Base-by-base conservation (phyloP, 2,888 invertebrate species). In the Helleia helle region DNA sequence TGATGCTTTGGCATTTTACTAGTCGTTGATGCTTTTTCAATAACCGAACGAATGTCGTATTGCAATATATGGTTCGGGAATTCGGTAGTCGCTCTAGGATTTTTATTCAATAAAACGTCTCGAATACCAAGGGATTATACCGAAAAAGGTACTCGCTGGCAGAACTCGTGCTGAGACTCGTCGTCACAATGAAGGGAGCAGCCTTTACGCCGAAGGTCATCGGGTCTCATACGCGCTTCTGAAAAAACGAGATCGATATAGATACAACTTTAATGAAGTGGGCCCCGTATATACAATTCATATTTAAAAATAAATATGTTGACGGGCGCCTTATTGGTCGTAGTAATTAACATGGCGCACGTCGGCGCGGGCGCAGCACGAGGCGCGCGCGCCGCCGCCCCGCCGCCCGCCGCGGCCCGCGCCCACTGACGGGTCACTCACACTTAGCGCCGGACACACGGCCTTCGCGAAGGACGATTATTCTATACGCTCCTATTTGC, bases 291-390 rank as follows among this genome's bases (percentile, higher is more conserved):
- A 29, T 61, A 58, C 59, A 59, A 71, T 71, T 68, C 65, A 67
- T 71, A 68, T 65, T 63, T 62, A 71, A 49, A 71, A 72, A 67
- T 62, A 69, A 71, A 65, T 65, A 73, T 68, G 69, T 75, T 69
- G 76, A 72, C 63, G 61, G 66, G 66, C 71, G 65, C 71, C 71
- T 75, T 81, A 80, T 75, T 74, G 79, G 74, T 70, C 53, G 68
- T 69, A 64, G 74, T 77, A 81, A 83, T 83, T 83, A 79, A 73
- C 66, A 68, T 70, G 70, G 72, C 65, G 63, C 60, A 59, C 47
- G 62, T 59, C 59, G 57, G 62, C 59, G 65, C 64, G 57, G 57
- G 65, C 62, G 56, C 51, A 52, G 52, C 61, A 61, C 56, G 62
- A 54, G 57, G 51, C 56, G 57, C 54, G 43, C 56, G 44, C 48